These are phyloP conservation scores for Sminthurinus aureus DNA, from an alignment of 2,888 invertebrate species.

Conservation along the genomic window DNA sequence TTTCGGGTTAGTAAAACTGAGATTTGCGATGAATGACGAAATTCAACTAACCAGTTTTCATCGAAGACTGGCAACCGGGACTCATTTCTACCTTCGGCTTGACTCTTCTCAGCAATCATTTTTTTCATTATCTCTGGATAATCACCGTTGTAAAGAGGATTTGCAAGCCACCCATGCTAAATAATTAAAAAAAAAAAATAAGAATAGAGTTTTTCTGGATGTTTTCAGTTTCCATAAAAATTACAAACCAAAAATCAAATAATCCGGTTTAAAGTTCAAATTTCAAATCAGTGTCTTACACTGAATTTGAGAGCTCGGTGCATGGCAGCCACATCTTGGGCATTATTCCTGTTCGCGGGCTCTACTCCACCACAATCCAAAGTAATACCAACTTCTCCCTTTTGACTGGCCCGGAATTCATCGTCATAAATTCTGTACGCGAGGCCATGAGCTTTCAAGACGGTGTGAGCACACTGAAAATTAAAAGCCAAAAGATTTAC, in stretches of 20 bases:
- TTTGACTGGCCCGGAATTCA: conserved; percentile 64
- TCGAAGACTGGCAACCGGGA: not conserved
- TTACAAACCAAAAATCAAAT: no score
- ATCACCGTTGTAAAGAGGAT: not conserved
- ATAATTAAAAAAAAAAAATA: not conserved
- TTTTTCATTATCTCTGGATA: not conserved
- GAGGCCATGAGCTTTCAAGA: conserved; percentile 72
- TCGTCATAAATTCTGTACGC: conserved; percentile 71
- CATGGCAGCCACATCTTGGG: conserved; percentile 11
- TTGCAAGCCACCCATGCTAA: not conserved
- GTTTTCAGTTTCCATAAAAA: no score
- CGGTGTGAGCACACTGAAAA: conserved; percentile 72
- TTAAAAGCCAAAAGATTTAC: no score
- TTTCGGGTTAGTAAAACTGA: not conserved
- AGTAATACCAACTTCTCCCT: conserved; percentile 58
- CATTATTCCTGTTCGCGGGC: conserved; percentile 52
- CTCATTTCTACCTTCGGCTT: not conserved
- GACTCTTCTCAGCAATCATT: not conserved
- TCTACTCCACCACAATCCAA: conserved; percentile 56
- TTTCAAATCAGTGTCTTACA: not conserved
- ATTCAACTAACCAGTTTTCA: not conserved
- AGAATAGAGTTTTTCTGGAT: not conserved
- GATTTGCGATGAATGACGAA: not conserved
- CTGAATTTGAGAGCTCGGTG: not conserved
- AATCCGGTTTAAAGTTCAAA: not conserved